Evolutionary conservation across 2,797 vertebrate genomes (phyloP), one percentile per base, ranked within the genome.

Genomic region (Phataginus tricuspis): DNA sequence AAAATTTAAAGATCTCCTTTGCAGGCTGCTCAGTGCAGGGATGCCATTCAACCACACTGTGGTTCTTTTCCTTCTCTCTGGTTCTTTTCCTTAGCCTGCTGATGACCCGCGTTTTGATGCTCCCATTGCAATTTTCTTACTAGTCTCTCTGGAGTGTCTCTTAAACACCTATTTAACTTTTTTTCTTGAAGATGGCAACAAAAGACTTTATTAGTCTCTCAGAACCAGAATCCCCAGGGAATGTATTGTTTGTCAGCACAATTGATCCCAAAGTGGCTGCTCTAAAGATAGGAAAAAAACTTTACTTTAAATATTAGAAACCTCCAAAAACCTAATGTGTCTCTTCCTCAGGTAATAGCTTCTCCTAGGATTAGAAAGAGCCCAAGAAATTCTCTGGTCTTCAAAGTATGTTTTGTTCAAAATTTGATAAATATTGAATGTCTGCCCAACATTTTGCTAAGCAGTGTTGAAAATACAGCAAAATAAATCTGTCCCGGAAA

Each of bases 211-310:
- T 92, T 86, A 87, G 68, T 57, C 64, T 34, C 75, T 66, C 31
- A 90, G 91, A 64, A 75, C 18, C 27, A 95, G 57, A 64, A 63
- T 8, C 95, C 34, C 45, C 23, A 90, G 77, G 71, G 91, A 78
- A 63, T 13, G 23, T 69, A 94, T 71, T 92, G 57, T 84, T 91
- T 75, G 4, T 80, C 37, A 69, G n/a, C 31, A 85, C 53, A 92
- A 88, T 66, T 97, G 55, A 92, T 96, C 86, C 91, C 93, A 80
- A 57, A 94, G 89, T 69, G 77, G 25, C 21, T 79, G 25, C 29
- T 86, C n/a, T 80, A 27, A 87, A 86, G 51, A 86, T 10, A 34
- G 25, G 31, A 15, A 53, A 39, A 42, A 75, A 66, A 55, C 23
- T 31, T 29, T 86, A 39, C 74, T 86, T 82, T 45, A n/a, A 4